These are phyloP conservation scores for Temnothorax ravouxi DNA, from an alignment of 2,888 invertebrate species.

Conservation along the genomic window DNA sequence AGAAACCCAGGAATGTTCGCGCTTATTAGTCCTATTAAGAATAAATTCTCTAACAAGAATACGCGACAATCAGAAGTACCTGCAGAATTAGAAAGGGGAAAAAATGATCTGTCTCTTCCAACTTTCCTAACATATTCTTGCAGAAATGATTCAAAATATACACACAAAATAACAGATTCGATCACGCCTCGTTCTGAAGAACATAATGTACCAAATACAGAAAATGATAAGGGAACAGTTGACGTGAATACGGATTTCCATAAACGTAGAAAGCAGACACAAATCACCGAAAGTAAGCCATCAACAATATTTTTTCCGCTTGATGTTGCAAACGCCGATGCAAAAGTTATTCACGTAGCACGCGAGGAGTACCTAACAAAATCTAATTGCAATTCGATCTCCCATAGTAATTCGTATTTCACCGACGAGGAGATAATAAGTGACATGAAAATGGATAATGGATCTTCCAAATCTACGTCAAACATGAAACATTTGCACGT, in stretches of 20 bases:
- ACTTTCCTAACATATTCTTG: background rate
- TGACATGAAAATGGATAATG: constrained; percentile 46
- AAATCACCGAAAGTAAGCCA: constrained; percentile 8
- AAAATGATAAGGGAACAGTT: background rate
- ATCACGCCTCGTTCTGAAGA: background rate
- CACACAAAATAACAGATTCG: background rate
- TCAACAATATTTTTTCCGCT: background rate
- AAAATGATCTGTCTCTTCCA: background rate
- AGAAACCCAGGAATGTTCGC: constrained; percentile 57
- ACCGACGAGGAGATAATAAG: constrained; percentile 69
- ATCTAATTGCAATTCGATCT: constrained; percentile 63
- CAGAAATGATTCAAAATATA: constrained; percentile 7
- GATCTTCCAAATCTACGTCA: background rate
- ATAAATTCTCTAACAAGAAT: constrained; percentile 3
- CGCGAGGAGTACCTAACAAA: constrained; percentile 13
- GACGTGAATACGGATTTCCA: background rate
- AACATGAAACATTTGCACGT: background rate
- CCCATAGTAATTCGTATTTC: constrained; percentile 73
- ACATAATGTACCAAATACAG: background rate
- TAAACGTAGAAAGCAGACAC: background rate
- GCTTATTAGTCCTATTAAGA: constrained; percentile 26
- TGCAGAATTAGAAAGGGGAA: background rate
- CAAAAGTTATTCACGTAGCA: constrained; percentile 1
- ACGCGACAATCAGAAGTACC: background rate
- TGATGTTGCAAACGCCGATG: background rate